These are phyloP conservation scores for Archaeoteleia sp. DNA, from an alignment of 2,888 invertebrate genomes.

Conservation along the genomic window DNA sequence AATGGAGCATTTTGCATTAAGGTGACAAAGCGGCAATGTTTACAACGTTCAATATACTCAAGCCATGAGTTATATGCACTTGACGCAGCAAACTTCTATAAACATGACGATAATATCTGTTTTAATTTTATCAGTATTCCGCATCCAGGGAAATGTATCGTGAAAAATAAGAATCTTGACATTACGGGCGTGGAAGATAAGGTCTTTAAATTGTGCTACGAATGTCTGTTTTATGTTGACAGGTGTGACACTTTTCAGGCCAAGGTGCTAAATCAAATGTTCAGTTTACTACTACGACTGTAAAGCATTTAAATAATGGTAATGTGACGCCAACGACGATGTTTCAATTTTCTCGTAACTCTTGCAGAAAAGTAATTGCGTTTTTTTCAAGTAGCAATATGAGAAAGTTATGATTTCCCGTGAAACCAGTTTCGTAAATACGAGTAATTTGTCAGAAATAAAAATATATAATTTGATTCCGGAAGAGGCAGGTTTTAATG, in stretches of 20 bases:
- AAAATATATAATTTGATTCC: too few relatives aligned
- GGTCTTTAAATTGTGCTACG: conserved; percentile 11
- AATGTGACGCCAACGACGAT: too few relatives aligned
- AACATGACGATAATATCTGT: conserved; percentile 11
- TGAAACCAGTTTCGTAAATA: too few relatives aligned
- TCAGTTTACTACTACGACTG: neutral
- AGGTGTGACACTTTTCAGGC: conserved; percentile 1
- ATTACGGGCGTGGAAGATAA: conserved; percentile 18
- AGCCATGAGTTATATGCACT: conserved; percentile 5
- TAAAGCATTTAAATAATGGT: neutral
- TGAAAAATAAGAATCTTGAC: conserved; percentile 18
- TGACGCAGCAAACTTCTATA: neutral
- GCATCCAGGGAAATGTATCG: conserved; percentile 16
- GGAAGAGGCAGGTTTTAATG: too few relatives aligned
- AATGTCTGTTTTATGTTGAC: conserved; percentile 17
- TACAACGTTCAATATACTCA: conserved; percentile 3
- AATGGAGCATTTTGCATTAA: conserved; percentile 15
- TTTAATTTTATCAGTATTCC: conserved; percentile 11
- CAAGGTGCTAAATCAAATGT: conserved; percentile 6
- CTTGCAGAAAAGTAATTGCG: too few relatives aligned
- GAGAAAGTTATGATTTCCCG: too few relatives aligned
- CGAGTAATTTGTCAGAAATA: too few relatives aligned
- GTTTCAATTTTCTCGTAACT: too few relatives aligned
- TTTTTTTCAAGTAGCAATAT: too few relatives aligned
- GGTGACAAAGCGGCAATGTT: conserved; percentile 20